A percentile compares a stretch with the other conserved stretches of the same genome.
Evolutionary conservation across 2,888 invertebrate genomes (phyloP).

Genomic region (Sepiola atlantica): DNA sequence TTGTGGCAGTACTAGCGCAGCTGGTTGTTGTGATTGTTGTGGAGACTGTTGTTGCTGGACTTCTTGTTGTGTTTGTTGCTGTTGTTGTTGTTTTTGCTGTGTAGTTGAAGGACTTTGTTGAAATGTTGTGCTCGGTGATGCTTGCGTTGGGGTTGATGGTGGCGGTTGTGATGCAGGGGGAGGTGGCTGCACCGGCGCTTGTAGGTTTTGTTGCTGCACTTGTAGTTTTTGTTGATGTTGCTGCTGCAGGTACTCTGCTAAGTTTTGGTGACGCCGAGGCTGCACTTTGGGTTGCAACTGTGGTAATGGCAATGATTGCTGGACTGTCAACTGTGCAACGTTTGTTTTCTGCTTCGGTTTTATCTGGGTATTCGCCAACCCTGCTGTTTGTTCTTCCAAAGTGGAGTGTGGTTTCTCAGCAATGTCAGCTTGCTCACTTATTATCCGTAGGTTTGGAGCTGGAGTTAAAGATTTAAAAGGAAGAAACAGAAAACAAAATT

Average conservation of each 20-base stretch:
- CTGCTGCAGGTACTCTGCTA: conserved; percentile 63
- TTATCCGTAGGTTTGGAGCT: conserved; percentile 35
- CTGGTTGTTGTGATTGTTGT: background rate
- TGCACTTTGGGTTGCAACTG: conserved; percentile 55
- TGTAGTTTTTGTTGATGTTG: conserved; percentile 50
- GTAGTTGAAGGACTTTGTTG: conserved; percentile 53
- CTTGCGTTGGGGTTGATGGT: conserved; percentile 43
- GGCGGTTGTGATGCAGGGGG: conserved; percentile 36
- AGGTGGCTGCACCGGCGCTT: conserved; percentile 49
- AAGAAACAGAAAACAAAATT: background rate
- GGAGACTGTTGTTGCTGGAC: conserved; percentile 40
- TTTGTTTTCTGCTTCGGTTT: background rate
- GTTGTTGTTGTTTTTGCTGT: conserved; percentile 52
- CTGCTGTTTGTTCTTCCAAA: conserved; percentile 52
- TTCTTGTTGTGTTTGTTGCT: conserved; percentile 50
- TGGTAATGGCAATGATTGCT: conserved; percentile 49
- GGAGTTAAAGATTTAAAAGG: background rate
- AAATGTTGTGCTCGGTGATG: conserved; percentile 37
- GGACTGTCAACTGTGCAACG: conserved; percentile 44
- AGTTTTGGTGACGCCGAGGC: conserved; percentile 54
- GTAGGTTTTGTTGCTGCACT: conserved; percentile 49
- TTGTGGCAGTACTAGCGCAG: conserved; percentile 23
- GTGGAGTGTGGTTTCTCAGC: conserved; percentile 60
- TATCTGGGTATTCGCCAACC: conserved; percentile 47
- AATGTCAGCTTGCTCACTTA: conserved; percentile 36